Conservation (phyloP, 2,113 vertebrate genomes). For the Muntiacus muntjak region DNA sequence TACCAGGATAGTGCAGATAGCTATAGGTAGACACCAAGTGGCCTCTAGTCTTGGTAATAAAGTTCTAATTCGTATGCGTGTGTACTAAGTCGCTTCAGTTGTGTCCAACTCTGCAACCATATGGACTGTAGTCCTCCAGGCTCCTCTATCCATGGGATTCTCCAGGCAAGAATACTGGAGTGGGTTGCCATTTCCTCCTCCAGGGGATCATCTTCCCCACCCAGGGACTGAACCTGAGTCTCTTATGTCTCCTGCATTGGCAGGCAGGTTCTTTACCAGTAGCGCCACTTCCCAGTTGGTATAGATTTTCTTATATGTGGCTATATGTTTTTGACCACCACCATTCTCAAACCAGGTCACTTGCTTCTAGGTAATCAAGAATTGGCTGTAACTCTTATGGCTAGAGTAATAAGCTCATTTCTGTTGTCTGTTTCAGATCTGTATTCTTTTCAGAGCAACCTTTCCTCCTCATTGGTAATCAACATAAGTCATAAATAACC, state of each 20-base stretch:
- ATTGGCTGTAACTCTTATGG: background rate
- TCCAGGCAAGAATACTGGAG: background rate
- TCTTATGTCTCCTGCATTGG: background rate
- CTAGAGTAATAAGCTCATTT: background rate
- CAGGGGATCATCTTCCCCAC: background rate
- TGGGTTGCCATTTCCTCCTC: background rate
- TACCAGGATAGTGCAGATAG: background rate
- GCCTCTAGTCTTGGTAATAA: background rate
- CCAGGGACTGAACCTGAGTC: background rate
- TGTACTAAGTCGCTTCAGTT: background rate
- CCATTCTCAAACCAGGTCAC: background rate
- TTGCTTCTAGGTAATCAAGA: background rate
- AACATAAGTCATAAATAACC: constrained; percentile 13
- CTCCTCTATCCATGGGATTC: background rate
- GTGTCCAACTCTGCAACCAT: background rate
- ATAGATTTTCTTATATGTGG: background rate
- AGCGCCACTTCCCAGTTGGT: background rate
- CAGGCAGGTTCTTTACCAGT: background rate
- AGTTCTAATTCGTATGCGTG: background rate
- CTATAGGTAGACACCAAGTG: background rate
- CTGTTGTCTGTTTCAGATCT: background rate
- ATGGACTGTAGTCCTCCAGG: background rate
- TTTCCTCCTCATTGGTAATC: constrained; percentile 44
- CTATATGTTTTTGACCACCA: background rate
- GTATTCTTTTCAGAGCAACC: background rate